Percentiles rank a stretch among this genome's conserved stretches.
phyloP scores from a whole-genome alignment of 2,888 invertebrate genomes.

The Carcina quercana region DNA sequence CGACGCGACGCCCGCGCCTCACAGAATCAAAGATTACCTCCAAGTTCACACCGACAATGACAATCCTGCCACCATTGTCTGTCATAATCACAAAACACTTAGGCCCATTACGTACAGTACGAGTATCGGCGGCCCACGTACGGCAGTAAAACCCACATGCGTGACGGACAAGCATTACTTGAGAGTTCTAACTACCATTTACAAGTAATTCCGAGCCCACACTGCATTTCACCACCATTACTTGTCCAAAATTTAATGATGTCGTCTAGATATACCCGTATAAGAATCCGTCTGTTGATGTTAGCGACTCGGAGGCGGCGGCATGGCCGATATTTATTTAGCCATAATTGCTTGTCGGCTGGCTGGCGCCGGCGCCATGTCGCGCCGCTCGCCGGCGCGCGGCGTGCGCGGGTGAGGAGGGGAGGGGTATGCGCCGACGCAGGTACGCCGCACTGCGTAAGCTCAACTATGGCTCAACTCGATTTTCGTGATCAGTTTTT shows the following conservation, averaged over 20 bases:
- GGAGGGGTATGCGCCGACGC: constrained; percentile 39
- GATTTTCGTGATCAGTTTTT: constrained; percentile 65
- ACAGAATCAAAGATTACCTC: constrained; percentile 10
- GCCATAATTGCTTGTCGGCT: constrained; percentile 72
- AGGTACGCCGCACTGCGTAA: constrained; percentile 60
- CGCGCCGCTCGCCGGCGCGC: constrained; percentile 40
- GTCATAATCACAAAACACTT: constrained; percentile 5
- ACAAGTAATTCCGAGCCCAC: constrained; percentile 46
- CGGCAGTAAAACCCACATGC: constrained; percentile 43
- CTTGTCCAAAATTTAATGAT: constrained; percentile 53
- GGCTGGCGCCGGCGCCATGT: constrained; percentile 70
- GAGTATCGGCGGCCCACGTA: constrained; percentile 43
- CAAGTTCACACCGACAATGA: neutral
- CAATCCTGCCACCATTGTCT: constrained; percentile 3
- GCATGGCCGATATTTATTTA: constrained; percentile 72
- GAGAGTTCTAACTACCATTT: constrained; percentile 37
- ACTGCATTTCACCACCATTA: constrained; percentile 45
- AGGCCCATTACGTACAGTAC: no score
- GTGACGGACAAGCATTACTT: constrained; percentile 36
- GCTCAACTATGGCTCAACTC: constrained; percentile 60
- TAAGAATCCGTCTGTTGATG: constrained; percentile 59
- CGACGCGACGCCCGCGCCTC: constrained; percentile 30
- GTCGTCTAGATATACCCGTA: constrained; percentile 54
- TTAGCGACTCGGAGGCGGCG: constrained; percentile 52
- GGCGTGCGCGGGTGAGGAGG: constrained; percentile 14